Conservation (phyloP, 2,797 vertebrate genomes). For the Enteromius treurensis region DNA sequence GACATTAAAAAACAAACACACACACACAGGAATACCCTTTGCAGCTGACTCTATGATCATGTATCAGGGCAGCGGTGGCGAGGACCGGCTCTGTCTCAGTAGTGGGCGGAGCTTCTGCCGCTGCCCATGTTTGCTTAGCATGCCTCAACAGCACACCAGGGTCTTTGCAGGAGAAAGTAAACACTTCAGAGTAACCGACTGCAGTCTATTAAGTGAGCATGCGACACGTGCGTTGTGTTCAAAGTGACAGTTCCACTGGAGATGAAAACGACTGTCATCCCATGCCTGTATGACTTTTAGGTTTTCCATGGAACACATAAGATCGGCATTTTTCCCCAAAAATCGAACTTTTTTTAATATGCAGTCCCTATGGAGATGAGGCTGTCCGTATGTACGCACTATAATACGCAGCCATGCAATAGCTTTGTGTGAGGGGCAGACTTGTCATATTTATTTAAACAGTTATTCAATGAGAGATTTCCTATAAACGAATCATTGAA, state of each 20-base stretch:
- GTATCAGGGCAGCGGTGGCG: constrained; percentile 67
- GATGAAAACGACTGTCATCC: background rate
- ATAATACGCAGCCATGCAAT: background rate
- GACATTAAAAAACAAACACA: constrained; percentile 69
- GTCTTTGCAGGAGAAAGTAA: constrained; percentile 62
- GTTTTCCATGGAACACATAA: background rate
- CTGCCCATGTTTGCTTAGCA: constrained; percentile 61
- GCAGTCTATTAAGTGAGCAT: constrained; percentile 55
- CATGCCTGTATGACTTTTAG: background rate
- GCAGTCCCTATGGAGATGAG: background rate
- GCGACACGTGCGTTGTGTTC: constrained; percentile 9
- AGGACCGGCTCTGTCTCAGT: constrained; percentile 46
- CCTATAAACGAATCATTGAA: background rate
- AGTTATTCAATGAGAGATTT: background rate
- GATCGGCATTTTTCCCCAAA: background rate
- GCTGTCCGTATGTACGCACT: background rate
- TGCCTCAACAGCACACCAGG: constrained; percentile 46
- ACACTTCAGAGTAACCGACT: constrained; percentile 58
- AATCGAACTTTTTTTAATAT: background rate
- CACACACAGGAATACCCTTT: constrained; percentile 57
- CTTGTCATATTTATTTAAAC: background rate
- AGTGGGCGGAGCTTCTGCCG: constrained; percentile 56
- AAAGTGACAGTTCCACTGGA: background rate
- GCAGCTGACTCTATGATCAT: constrained; percentile 80
- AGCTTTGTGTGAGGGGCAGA: background rate